Percentiles rank a stretch among this genome's conserved stretches.
Conservation (phyloP, 2,888 invertebrate species). For the Craniophora ligustri region DNA sequence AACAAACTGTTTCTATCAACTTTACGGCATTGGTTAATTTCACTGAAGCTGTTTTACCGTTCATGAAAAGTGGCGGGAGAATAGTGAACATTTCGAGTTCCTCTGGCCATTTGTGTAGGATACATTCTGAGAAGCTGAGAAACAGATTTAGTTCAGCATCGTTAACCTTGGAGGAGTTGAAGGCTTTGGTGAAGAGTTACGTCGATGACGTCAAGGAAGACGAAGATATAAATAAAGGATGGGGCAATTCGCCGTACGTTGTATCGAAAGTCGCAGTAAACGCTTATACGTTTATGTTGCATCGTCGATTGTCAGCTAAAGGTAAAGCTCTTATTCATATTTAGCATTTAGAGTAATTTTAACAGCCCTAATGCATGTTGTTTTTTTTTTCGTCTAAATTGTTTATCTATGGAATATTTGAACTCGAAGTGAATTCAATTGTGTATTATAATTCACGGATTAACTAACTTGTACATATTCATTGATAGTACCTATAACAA, state of each 20-base stretch:
- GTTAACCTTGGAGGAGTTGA: slow-evolving; percentile 88
- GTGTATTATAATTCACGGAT: too few relatives aligned
- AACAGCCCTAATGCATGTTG: too few relatives aligned
- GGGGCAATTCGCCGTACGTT: slow-evolving; percentile 90
- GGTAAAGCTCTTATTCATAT: slow-evolving; percentile 65
- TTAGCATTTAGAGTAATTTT: too few relatives aligned
- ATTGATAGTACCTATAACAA: too few relatives aligned
- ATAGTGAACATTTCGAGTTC: slow-evolving; percentile 93
- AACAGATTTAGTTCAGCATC: slow-evolving; percentile 80
- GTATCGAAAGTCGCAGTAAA: slow-evolving; percentile 93
- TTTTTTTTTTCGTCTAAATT: too few relatives aligned
- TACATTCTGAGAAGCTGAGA: slow-evolving; percentile 87
- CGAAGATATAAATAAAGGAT: slow-evolving; percentile 76
- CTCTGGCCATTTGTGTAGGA: slow-evolving; percentile 89
- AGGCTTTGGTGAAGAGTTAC: slow-evolving; percentile 89
- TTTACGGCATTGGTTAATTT: slow-evolving; percentile 76
- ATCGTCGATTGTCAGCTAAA: slow-evolving; percentile 75
- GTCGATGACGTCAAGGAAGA: slow-evolving; percentile 84
- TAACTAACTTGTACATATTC: too few relatives aligned
- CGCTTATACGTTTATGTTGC: slow-evolving; percentile 91
- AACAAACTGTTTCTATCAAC: slow-evolving; percentile 75
- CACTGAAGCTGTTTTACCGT: slow-evolving; percentile 90
- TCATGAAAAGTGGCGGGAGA: slow-evolving; percentile 90
- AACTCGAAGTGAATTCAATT: too few relatives aligned
- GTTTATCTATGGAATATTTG: too few relatives aligned